Evolutionary conservation across 1,140 invertebrate genomes (phyloP).

Genomic region (Tetranychus cinnabarinus): DNA sequence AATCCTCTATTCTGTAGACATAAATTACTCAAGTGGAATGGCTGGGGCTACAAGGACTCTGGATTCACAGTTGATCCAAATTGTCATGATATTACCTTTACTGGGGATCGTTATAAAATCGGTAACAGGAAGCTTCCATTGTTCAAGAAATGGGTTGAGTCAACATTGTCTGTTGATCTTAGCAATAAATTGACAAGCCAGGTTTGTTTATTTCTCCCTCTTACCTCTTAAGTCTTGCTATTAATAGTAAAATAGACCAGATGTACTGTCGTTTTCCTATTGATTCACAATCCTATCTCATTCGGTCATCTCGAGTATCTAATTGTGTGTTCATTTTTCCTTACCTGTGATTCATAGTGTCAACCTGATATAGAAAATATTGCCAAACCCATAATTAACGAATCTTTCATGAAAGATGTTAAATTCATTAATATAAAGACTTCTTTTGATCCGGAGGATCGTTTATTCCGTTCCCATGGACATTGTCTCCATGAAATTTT

Average conservation of each 20-base stretch:
- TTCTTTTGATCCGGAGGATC: conserved; percentile 53
- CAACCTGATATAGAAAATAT: conserved; percentile 21
- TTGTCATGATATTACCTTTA: conserved; percentile 37
- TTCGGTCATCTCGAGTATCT: not conserved
- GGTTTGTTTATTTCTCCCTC: not conserved
- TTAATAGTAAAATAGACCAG: too few species aligned
- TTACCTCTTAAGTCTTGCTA: conserved; percentile 1
- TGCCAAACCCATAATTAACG: conserved; percentile 21
- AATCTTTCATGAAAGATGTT: conserved; percentile 35
- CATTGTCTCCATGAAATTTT: conserved; percentile 81
- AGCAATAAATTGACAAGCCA: not conserved
- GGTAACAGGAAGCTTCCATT: conserved; percentile 47
- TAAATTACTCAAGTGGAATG: conserved; percentile 80
- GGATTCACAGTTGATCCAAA: conserved; percentile 39
- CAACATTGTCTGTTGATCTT: conserved; percentile 40
- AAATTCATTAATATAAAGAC: conserved; percentile 34
- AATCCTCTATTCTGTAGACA: conserved; percentile 29
- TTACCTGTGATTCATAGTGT: conserved; percentile 13
- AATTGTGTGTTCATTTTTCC: not conserved
- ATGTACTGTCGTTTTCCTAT: not conserved
- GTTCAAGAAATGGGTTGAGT: conserved; percentile 53
- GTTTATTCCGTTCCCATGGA: conserved; percentile 74
- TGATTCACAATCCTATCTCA: not conserved
- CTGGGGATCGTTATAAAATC: conserved; percentile 58
- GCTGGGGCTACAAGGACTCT: conserved; percentile 92